Base-by-base conservation (phyloP, 2,888 invertebrate genomes). In the Actias luna region DNA sequence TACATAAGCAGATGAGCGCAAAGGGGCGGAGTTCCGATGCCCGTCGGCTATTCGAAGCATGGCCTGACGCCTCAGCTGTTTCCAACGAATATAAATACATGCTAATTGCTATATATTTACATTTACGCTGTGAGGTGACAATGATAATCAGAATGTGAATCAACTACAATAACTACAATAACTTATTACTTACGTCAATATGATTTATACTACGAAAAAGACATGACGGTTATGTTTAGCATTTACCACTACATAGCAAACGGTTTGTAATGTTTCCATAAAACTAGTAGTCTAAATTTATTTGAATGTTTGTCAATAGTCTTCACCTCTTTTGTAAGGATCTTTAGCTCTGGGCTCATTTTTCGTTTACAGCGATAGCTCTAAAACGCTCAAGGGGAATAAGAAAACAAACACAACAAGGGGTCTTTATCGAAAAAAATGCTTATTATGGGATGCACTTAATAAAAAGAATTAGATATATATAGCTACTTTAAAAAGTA, bases 61-160 rank as follows among this genome's bases (percentile, higher is more conserved):
- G 89, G 86, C 81, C 84, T 82, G 79, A 85, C 90, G 85, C 90
- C 84, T 63, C 35, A 39, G 36, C 16, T 29, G 52, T 27, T 84
- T 75, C 68, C 71, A 62, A 58, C 63, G 52, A 35, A 29, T 29
- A 50, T 50, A 12, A 50, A 50, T 50, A 50, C 46, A 50, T 50
- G 25, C 12, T 25, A 50, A 50, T 50, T 50, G 25, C 2, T 22
- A 46, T 46, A 25, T 7, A 25, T 50, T 22, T 50, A 12, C 22
- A 8, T 50, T 25, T 18, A 5, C 42, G 7, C n/a, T 8, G n/a
- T 46, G 18, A 25, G 7, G 25, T 50, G 22, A 12, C 22, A 50
- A 14, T 39, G 16, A 39, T 39, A 39, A 12, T 50, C 22, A 50
- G 25, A 25, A 22, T 25, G 12, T 25, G 4, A 10, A 22, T 25